Evolutionary conservation across 92 coral and sea anemone genomes (phyloP), one percentile per base, ranked within the genome.

Genomic region (Actinernus sp.): DNA sequence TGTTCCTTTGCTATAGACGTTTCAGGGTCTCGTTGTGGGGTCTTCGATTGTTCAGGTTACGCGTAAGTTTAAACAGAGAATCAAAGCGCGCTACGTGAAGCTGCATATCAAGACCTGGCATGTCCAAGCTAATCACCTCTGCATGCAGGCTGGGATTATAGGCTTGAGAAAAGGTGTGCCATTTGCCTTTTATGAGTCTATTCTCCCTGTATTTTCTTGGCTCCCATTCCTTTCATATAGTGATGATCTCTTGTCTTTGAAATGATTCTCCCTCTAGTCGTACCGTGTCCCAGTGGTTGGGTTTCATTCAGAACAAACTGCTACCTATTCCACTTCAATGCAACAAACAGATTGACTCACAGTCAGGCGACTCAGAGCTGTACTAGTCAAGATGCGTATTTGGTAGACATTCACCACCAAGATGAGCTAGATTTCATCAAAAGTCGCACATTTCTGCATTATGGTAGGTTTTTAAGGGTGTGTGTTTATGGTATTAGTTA

Each of bases 141-240:
- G 41, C 41, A 36, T 36, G 41, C 41, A 36, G 41, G 41, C 41
- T 36, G 41, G 41, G 14, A 36, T 36, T 36, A 36, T 36, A 36
- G 41, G 41, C 14, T 14, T 36, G 14, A 7, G 14, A 14, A 36
- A 36, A 14, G 41, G 41, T 36, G 14, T 14, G 14, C 41, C 41
- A 36, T 7, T 7, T 36, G 41, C 14, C 41, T 14, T 36, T 36
- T 36, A 7, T 36, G 41, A 7, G 41, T 36, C 41, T 36, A 7
- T 36, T 36, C 41, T 7, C 14, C 14, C 41, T 7, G 14, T 7
- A 36, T 36, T 14, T 36, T 7, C 41, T 7, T 14, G 41, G 41
- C 41, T 36, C 7, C 41, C 8, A 7, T 14, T 36, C 41, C 14
- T 7, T 36, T 36, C 41, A 36, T 36, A 36, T 36, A 7, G 41